phyloP scores from a whole-genome alignment of 2,113 vertebrate genomes.

The Piprites chloris region DNA sequence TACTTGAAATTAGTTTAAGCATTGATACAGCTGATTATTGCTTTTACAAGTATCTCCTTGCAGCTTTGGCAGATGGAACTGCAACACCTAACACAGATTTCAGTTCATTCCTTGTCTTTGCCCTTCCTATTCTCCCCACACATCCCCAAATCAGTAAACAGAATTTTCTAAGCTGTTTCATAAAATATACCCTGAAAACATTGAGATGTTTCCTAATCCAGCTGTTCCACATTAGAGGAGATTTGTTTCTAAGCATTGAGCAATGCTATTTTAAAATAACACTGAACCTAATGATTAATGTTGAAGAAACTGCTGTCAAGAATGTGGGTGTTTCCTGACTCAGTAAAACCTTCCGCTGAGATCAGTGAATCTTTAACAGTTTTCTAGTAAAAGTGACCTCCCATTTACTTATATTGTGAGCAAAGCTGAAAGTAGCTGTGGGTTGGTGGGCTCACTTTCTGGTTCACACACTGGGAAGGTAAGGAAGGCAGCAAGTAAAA shows the following conservation, averaged over 20 bases:
- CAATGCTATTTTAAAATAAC: constrained; percentile 14
- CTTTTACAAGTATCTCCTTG: background rate
- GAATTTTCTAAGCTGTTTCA: constrained; percentile 19
- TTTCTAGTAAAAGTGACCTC: background rate
- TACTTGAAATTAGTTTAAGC: background rate
- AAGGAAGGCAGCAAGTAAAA: background rate
- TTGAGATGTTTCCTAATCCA: background rate
- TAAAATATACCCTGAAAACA: background rate
- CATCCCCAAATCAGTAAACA: background rate
- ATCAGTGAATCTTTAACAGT: background rate
- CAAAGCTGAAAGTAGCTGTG: background rate
- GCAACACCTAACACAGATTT: background rate
- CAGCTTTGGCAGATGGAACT: background rate
- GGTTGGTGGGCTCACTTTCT: background rate
- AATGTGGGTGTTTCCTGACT: background rate
- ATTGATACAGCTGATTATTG: background rate
- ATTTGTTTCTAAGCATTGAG: constrained; percentile 21
- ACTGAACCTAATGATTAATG: background rate
- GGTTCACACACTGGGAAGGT: background rate
- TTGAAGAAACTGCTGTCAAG: background rate
- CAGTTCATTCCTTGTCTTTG: background rate
- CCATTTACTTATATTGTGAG: background rate
- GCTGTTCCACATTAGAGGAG: background rate
- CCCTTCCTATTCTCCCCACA: background rate
- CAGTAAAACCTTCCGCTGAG: background rate